Evolutionary conservation across 2,113 vertebrate genomes (phyloP).

Genomic region (Odocoileus hemionus): DNA sequence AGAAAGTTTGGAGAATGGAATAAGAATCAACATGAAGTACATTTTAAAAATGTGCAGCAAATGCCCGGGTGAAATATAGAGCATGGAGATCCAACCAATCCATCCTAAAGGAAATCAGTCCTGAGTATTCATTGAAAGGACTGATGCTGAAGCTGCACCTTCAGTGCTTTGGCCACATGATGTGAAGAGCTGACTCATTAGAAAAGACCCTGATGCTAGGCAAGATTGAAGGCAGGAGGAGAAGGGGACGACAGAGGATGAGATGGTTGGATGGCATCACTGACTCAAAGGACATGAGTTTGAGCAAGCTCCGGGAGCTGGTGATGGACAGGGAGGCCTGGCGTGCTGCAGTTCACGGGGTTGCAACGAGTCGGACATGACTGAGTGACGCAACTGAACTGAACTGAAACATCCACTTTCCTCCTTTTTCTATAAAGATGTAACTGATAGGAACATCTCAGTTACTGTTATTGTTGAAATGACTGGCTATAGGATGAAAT

Average conservation of each 20-base stretch:
- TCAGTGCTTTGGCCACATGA: not conserved
- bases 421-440: not conserved
- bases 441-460: not conserved
- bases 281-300: not conserved
- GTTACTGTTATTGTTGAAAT: not conserved
- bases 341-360: not conserved
- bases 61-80: not conserved
- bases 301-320: not conserved
- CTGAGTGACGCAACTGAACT: not conserved
- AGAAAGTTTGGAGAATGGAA: not conserved
- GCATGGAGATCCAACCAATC: not conserved
- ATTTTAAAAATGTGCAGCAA: not conserved
- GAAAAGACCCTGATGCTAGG: not conserved
- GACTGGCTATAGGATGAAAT: not conserved
- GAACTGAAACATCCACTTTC: not conserved
- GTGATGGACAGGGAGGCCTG: not conserved
- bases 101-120: not conserved
- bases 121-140: not conserved
- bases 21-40: not conserved
- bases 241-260: not conserved
- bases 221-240: not conserved
- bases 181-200: not conserved
- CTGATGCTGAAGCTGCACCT: not conserved
- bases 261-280: not conserved
- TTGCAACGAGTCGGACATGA: not conserved